Conservation (phyloP, 2,888 invertebrate species). For the Melipona beecheii region DNA sequence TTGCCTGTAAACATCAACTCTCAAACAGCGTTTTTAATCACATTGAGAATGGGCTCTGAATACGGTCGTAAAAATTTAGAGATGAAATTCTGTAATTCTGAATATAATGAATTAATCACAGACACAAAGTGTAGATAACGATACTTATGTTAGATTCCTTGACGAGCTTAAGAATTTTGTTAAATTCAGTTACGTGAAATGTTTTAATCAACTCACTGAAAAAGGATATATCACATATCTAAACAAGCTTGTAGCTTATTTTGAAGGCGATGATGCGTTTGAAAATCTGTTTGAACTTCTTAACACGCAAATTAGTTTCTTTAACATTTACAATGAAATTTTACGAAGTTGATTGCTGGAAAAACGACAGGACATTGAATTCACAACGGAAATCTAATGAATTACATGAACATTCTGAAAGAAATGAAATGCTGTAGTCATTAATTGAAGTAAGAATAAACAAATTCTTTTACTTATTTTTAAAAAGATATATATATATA, state of each 20-base stretch:
- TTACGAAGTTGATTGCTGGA: slow-evolving; percentile 85
- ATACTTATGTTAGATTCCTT: slow-evolving; percentile 82
- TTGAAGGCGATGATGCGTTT: slow-evolving; percentile 85
- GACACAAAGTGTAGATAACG: too few relatives aligned
- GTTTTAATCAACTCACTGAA: slow-evolving; percentile 85
- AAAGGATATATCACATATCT: slow-evolving; percentile 84
- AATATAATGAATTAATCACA: slow-evolving; percentile 58
- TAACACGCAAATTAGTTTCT: slow-evolving; percentile 74
- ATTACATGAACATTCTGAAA: too few relatives aligned
- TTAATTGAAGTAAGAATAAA: slow-evolving; percentile 85
- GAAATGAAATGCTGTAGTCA: slow-evolving; percentile 85
- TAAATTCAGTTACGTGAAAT: slow-evolving; percentile 84
- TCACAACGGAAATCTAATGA: slow-evolving; percentile 84
- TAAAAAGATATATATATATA: neutral
- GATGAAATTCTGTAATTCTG: slow-evolving; percentile 85
- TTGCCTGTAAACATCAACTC: slow-evolving; percentile 53
- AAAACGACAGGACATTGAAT: slow-evolving; percentile 85
- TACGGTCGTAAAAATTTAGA: slow-evolving; percentile 85
- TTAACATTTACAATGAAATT: slow-evolving; percentile 82
- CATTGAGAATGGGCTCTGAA: slow-evolving; percentile 83
- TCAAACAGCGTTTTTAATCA: slow-evolving; percentile 71
- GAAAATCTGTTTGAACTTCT: too few relatives aligned
- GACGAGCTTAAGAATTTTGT: slow-evolving; percentile 84
- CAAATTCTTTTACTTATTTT: neutral
- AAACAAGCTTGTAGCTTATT: slow-evolving; percentile 83